Base-by-base conservation (phyloP, 2,888 invertebrate species). In the Nysson spinosus region DNA sequence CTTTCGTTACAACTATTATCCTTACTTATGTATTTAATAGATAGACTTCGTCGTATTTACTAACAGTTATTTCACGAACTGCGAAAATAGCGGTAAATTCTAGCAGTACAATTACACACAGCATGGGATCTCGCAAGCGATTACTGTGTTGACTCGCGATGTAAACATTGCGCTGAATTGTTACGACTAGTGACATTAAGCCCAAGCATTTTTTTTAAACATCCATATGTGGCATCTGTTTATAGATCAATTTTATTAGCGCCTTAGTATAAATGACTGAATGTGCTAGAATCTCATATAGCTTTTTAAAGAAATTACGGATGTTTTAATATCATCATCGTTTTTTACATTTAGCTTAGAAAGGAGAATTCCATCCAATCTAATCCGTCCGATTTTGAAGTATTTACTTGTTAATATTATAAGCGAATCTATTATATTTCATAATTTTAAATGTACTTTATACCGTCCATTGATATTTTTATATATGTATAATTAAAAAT, bases 11-110 rank as follows among this genome's bases (percentile, higher is more conserved):
- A 24, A 83, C 75, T 69, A 64, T 80, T 28, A 3, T 69, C 4
- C 12, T 83, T 1, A 75, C 81, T 4, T 52, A 75, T 9, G 24
- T 73, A 6, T 56, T 84, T 17, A 70, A 65, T 50, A 73, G 82
- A 77, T 85, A 82, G 75, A 51, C 42, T 28, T 28, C 6, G 5
- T 7, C 9, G 24, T 17, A 9, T 9, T 24, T 6, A 4, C 44
- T 22, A 17, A 17, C 42, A 35, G 47, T 35, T 19, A 26, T 12
- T 52, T 22, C 1, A 24, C 12, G 20, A 11, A 14, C 12, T 22
- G 35, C 28, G 6, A 7, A 12, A 16, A 9, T n/a, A 30, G 4
- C 0, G 11, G 4, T n/a, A 30, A n/a, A 7, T 14, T 14, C 4
- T 0, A 34, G 16, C 2, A 12, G 5, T 34, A 34, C 14, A 34